Evolutionary conservation across 2,113 vertebrate species (phyloP).

Genomic region (Anarhynchus alexandrinus): DNA sequence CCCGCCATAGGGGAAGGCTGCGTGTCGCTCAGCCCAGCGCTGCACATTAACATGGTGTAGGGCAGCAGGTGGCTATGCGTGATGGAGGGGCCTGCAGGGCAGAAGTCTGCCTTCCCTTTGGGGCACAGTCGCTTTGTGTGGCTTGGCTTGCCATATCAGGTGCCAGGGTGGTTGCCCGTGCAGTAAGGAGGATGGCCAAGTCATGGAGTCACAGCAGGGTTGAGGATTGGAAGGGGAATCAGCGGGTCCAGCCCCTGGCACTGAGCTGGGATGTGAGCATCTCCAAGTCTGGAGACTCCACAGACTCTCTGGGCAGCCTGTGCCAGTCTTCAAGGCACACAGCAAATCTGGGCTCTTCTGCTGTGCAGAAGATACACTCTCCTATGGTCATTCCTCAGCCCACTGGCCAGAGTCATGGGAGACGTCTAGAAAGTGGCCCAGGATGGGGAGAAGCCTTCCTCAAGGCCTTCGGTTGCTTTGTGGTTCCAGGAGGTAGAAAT

Average conservation of each 20-base stretch:
- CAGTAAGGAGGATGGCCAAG: background rate
- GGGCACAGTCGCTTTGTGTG: fast-evolving
- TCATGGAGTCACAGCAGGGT: fast-evolving
- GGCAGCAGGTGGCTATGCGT: fast-evolving
- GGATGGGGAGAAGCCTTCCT: background rate
- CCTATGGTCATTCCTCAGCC: background rate
- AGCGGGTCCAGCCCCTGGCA: background rate
- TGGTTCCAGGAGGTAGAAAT: background rate
- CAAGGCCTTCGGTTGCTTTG: background rate
- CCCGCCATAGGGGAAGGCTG: fast-evolving
- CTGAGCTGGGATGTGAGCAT: fast-evolving
- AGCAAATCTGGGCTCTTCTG: background rate
- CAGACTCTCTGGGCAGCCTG: too few relatives aligned
- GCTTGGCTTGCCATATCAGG: fast-evolving
- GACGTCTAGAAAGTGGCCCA: background rate
- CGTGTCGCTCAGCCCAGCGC: fast-evolving
- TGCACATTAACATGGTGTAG: fast-evolving
- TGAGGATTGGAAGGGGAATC: background rate
- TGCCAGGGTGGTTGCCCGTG: fast-evolving
- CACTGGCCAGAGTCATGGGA: background rate
- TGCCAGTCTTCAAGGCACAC: too few relatives aligned
- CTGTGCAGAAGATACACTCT: fast-evolving
- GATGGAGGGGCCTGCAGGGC: fast-evolving
- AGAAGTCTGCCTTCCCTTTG: fast-evolving
- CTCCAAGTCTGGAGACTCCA: too few relatives aligned